These are phyloP conservation scores for Balaeniceps rex DNA, from an alignment of 2,113 vertebrate species.

Conservation along the genomic window DNA sequence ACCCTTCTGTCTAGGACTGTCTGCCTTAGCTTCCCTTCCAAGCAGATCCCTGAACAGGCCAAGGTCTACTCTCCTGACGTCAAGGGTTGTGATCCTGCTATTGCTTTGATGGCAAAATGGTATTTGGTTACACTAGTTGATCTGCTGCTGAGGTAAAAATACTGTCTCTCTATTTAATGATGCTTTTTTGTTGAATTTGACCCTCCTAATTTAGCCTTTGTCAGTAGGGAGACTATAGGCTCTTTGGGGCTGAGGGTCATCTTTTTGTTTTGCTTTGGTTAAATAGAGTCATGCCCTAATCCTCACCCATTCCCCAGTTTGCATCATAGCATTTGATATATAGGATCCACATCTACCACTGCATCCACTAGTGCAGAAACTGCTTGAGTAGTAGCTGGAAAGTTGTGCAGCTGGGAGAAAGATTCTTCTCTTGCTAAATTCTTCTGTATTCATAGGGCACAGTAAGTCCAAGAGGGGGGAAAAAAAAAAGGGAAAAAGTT, in stretches of 20 bases:
- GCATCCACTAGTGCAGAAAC: neutral
- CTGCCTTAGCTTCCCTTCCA: neutral
- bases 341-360: neutral
- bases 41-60: neutral
- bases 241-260: neutral
- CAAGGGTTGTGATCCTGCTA: neutral
- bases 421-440: neutral
- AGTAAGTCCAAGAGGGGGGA: neutral
- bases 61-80: neutral
- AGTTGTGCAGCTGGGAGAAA: neutral
- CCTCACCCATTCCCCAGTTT: neutral
- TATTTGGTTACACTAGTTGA: neutral
- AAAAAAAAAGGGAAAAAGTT: neutral
- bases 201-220: neutral
- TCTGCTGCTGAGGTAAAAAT: neutral
- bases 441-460: neutral
- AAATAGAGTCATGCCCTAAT: neutral
- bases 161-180: neutral
- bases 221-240: neutral
- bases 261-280: neutral
- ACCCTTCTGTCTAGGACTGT: neutral
- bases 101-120: neutral
- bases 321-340: neutral
- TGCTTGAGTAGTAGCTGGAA: neutral
- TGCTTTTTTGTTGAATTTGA: neutral